Base-by-base conservation (phyloP, 2,888 invertebrate genomes). In the Xestia rhomboidea region DNA sequence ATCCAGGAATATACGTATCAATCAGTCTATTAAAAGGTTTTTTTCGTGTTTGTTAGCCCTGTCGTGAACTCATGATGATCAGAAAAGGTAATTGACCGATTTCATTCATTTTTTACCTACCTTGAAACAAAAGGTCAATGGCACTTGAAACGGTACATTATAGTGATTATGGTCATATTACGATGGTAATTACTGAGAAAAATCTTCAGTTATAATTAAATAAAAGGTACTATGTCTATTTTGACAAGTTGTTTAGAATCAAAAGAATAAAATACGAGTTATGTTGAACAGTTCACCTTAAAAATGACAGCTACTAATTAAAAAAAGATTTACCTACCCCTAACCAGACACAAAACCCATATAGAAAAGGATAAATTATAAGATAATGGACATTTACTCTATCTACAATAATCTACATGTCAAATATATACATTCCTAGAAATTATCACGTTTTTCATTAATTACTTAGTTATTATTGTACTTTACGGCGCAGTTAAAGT, bases 121-220 rank as follows among this genome's bases (percentile, higher is more conserved):
- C 11, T 44, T 66, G n/a, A 54, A 69, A 66, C 7, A 54, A 15
- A 30, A 77, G 54, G 27, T 70, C 54, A 77, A 2, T 67, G 66
- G 62, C 83, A 54, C 66, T 38, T 6, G 34, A 46, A 82, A 82
- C 82, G 57, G 77, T 76, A 66, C 41, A 64, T 68, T 63, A 34
- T 34, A 18, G 10, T 44, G 41, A 27, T 54, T 51, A 38, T 54
- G 54, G n/a, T 54, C 54, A 54, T 54, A 54, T 11, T 63, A 62
- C 21, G 49, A 49, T 18, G 24, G 10, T 60, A 63, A 79, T 70
- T 81, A 66, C 21, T 7, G 6, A 41, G 4, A 18, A 66, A 49
- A 57, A 34, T 13, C 11, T 49, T 57, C 18, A 54, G 57, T n/a
- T 24, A 46, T n/a, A n/a, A 30, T n/a, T 27, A 51, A 24, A 10